Evolutionary conservation across 2,797 vertebrate genomes (phyloP), one percentile per base, ranked within the genome.

Genomic region (Myripristis jacobus): DNA sequence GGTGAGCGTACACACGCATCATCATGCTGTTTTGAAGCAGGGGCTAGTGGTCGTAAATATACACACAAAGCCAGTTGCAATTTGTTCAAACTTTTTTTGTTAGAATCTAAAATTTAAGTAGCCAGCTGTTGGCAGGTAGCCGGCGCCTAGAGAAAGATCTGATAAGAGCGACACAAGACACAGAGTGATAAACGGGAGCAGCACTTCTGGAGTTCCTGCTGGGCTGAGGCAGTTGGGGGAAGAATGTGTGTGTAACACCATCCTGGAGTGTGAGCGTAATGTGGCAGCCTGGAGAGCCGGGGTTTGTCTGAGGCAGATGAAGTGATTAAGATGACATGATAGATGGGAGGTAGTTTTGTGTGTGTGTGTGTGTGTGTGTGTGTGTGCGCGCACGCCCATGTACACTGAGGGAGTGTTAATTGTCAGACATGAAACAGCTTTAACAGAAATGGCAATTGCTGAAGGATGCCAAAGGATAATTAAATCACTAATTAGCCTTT

Each of bases 161-260:
- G n/a, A n/a, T 8, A 34, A 56, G 43, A 64, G 48, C 63, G 58
- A 62, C 70, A 70, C 51, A 41, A 62, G 58, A 73, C 6, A 3
- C 25, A 24, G 12, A 6, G 51, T 53, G 51, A 53, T 1, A 1
- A 54, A 57, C 57, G 73, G 48, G 63, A 79, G 54, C 54, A 41
- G 69, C 3, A 6, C 51, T 44, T 43, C 44, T 55, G 66, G 21
- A 31, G 52, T 66, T 80, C 75, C 65, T 86, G 81, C 77, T 73
- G 66, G 55, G 75, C 2, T 11, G 18, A 7, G 47, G 19, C n/a
- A 22, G 11, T 36, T 18, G n/a, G 66, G 5, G 41, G 60, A 79
- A 58, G 78, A 76, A 70, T 76, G 84, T 85, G 80, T 76, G 57
- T 75, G 73, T 77, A 64, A 66, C 82, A 75, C 78, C 73, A 80